Evolutionary conservation across 2,888 invertebrate species (phyloP), one percentile per base, ranked within the genome.

Genomic region (Torymus tubicola): DNA sequence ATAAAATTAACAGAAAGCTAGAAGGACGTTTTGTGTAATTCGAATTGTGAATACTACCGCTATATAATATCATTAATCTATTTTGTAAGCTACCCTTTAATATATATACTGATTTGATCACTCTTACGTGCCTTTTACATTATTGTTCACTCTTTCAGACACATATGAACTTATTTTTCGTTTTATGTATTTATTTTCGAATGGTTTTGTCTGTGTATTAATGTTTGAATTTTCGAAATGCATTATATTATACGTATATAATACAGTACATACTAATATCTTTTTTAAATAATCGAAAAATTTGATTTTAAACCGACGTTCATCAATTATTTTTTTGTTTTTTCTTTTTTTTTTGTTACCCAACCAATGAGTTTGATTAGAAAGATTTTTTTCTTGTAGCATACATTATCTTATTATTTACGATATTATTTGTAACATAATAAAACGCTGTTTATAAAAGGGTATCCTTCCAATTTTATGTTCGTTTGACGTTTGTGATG

Each of bases 81-180:
- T 87, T 85, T 87, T 86, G 84, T 85, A 86, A 87, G 79, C 86
- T 84, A 84, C 83, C 85, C 84, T 86, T 84, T 83, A 85, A 82
- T 85, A 83, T 85, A 83, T 85, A 84, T 82, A 76, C 71, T 81
- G 72, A 82, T 81, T 83, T 80, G 58, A 83, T 82, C 75, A 82
- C 82, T 82, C 80, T 80, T 80, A 78, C 55, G 53, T 71, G 65
- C 60, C 68, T 80, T 68, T 71, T 71, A n/a, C 55, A 71, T 75
- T 75, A 12, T 72, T 72, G 31, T 11, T 79, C 14, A 63, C 65
- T 73, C 10, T 16, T 53, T 73, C 10, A 60, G 42, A 57, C 42
- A 53, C 11, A 42, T 42, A 42, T 42, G 53, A 53, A 55, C 10
- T 68, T 13, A 53, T 69, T 63, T 11, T 57, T 2, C 13, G 53